A percentile compares a stretch with the other conserved stretches of the same genome.
phyloP scores from a whole-genome alignment of 2,113 vertebrate species.

The human region DNA sequence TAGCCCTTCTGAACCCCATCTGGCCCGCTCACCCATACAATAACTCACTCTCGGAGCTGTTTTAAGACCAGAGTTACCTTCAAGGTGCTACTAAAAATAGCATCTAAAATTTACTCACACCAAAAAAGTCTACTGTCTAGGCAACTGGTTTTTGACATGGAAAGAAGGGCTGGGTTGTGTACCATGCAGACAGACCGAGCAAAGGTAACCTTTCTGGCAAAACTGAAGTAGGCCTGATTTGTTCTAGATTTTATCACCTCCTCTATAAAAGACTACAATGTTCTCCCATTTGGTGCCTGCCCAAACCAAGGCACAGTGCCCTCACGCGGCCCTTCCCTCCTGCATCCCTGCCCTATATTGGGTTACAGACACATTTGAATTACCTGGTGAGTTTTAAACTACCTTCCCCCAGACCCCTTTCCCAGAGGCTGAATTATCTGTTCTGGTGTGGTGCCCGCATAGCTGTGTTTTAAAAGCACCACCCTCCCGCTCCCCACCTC shows the following conservation, averaged over 20 bases:
- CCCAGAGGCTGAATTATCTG: neutral
- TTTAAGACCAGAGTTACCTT: neutral
- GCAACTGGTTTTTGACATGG: neutral
- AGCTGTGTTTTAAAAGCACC: neutral
- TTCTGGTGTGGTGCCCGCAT: neutral
- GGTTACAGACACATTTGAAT: neutral
- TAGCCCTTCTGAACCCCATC: accelerated
- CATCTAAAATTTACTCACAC: neutral
- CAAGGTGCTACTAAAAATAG: neutral
- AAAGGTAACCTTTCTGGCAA: neutral
- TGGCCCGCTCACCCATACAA: neutral
- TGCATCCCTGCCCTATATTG: neutral
- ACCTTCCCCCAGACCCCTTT: neutral
- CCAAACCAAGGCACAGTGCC: neutral
- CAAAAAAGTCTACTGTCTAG: neutral
- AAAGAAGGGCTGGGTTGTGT: neutral
- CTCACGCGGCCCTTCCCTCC: neutral
- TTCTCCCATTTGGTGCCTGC: neutral
- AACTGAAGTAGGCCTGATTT: neutral
- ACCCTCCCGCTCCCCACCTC: neutral
- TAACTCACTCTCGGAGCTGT: neutral
- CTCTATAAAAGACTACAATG: neutral
- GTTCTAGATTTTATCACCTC: neutral
- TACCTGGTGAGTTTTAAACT: neutral
- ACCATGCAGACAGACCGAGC: neutral